A percentile compares a stretch with the other conserved stretches of the same genome.
phyloP scores from a whole-genome alignment of 2,113 vertebrate genomes.

The Coptodon bakossiorum region DNA sequence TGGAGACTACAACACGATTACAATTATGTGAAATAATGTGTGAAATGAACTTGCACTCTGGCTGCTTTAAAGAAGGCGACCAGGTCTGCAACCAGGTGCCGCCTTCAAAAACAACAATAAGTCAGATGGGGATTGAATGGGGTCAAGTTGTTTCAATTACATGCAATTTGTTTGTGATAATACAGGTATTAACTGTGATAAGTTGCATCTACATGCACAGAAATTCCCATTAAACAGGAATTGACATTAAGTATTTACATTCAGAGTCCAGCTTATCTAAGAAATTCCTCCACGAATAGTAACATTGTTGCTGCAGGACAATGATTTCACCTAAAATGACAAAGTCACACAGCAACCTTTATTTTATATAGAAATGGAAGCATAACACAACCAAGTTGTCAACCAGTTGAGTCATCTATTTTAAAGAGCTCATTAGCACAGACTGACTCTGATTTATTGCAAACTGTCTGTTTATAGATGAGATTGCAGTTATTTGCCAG shows the following conservation, averaged over 20 bases:
- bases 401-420: neutral
- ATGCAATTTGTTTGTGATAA: neutral
- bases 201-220: neutral
- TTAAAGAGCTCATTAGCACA: neutral
- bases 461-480: neutral
- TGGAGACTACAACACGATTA: neutral
- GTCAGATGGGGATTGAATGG: neutral
- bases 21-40: neutral
- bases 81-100: rapidly evolving
- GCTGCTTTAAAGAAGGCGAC: neutral
- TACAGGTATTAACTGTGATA: neutral
- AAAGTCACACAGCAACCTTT: neutral
- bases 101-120: neutral
- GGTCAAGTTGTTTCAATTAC: neutral
- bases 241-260: neutral
- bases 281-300: neutral
- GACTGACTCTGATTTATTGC: neutral
- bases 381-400: neutral
- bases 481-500: neutral
- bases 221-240: neutral
- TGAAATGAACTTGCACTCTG: neutral
- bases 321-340: neutral
- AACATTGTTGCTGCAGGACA: neutral
- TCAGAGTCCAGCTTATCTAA: neutral
- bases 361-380: neutral